Evolutionary conservation across 2,113 vertebrate species (phyloP).

Genomic region (Grallaria varia): DNA sequence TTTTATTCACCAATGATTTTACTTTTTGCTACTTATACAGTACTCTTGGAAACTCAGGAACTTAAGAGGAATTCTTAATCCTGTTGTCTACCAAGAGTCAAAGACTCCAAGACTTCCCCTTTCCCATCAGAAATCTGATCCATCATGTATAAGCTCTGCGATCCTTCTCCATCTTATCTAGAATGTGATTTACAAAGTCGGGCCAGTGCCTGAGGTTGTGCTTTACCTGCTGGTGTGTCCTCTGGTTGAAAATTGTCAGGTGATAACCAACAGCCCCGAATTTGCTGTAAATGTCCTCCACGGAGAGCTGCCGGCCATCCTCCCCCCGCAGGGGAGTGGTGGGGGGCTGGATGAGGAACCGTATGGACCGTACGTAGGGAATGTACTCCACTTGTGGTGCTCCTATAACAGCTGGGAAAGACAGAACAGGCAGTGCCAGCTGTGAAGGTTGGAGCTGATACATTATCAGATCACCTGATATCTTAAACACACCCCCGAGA

Average conservation of each 20-base stretch:
- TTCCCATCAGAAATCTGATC: background rate
- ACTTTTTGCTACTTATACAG: background rate
- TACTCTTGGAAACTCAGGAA: background rate
- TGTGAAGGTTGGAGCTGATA: background rate
- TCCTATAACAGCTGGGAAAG: slow-evolving; percentile 64
- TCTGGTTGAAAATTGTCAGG: slow-evolving; percentile 42
- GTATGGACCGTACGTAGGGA: slow-evolving; percentile 60
- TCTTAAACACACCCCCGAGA: too few relatives aligned
- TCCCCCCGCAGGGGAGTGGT: background rate
- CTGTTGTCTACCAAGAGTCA: background rate
- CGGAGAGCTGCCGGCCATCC: background rate
- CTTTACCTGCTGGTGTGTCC: slow-evolving; percentile 68
- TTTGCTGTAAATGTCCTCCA: slow-evolving; percentile 69
- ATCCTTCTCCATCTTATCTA: background rate
- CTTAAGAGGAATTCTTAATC: background rate
- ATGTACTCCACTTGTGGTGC: slow-evolving; percentile 58
- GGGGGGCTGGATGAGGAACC: slow-evolving; percentile 55
- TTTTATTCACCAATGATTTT: background rate
- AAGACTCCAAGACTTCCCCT: background rate
- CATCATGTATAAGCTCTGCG: background rate
- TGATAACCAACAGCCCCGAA: slow-evolving; percentile 37
- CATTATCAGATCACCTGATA: background rate
- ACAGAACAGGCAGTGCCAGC: background rate
- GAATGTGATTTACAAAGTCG: background rate
- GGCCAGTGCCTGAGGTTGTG: background rate